Conservation (phyloP, 2,888 invertebrate species). For the Nomada goodeniana region DNA sequence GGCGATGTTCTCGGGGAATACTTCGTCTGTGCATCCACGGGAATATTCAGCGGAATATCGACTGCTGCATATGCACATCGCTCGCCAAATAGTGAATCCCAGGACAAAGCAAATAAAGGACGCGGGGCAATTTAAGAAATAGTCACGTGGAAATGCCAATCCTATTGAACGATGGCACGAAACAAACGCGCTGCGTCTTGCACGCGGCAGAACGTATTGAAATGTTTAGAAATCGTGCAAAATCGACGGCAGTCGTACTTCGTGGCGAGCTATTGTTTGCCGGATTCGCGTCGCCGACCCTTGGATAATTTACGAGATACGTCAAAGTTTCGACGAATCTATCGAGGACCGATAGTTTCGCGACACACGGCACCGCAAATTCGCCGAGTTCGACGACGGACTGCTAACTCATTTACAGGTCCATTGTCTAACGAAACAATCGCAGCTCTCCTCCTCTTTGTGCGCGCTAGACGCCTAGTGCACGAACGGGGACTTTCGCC, state of each 20-base stretch:
- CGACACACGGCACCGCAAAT: not conserved
- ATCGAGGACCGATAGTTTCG: not conserved
- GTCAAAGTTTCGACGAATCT: not conserved
- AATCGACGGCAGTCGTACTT: not conserved
- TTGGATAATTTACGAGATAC: conserved; percentile 11
- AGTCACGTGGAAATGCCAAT: not conserved
- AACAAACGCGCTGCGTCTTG: not conserved
- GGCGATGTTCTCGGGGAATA: not conserved
- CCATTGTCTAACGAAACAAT: conserved; percentile 34
- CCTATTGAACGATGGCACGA: not conserved
- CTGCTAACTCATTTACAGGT: conserved; percentile 22
- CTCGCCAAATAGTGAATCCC: not conserved
- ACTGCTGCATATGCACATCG: not conserved
- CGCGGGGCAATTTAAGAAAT: not conserved
- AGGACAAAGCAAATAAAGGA: not conserved
- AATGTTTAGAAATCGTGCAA: conserved; percentile 2
- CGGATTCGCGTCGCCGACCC: not conserved
- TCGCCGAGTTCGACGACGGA: not conserved
- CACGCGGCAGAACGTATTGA: not conserved
- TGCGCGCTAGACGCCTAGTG: not conserved
- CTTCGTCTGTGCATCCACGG: not conserved
- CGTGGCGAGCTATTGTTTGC: not conserved
- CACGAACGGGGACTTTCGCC: not conserved
- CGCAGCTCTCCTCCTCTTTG: conserved; percentile 9
- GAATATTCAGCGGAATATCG: not conserved